These are phyloP conservation scores for Chironomus striatipennis DNA, from an alignment of 1,140 invertebrate species.

Conservation along the genomic window DNA sequence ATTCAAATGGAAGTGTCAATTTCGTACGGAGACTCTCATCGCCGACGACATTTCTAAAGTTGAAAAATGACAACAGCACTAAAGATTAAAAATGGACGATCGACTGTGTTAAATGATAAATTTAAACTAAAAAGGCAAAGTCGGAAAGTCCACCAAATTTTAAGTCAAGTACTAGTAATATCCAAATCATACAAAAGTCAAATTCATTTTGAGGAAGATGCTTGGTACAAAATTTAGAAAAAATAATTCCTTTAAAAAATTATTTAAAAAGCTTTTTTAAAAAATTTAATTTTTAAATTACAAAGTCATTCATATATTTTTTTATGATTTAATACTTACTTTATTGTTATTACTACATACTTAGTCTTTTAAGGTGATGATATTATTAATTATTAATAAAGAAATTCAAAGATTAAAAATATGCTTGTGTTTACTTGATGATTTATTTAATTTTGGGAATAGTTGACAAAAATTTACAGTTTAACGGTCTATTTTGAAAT, in stretches of 20 bases:
- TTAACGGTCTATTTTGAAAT: too few relatives aligned
- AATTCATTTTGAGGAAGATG: not conserved
- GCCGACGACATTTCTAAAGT: not conserved
- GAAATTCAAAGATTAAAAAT: too few relatives aligned
- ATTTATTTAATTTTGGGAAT: too few relatives aligned
- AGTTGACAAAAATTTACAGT: too few relatives aligned
- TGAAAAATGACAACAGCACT: not conserved
- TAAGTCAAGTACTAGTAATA: not conserved
- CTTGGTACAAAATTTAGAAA: not conserved
- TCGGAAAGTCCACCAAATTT: not conserved
- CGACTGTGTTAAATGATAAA: not conserved
- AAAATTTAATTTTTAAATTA: too few relatives aligned
- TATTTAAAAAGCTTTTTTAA: conserved; percentile 20
- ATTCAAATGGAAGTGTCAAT: not conserved
- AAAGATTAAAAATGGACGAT: not conserved
- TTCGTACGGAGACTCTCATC: not conserved
- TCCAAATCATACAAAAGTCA: not conserved
- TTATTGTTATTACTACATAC: too few relatives aligned
- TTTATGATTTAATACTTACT: too few relatives aligned
- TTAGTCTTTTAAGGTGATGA: too few relatives aligned
- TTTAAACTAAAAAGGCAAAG: not conserved
- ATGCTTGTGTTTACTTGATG: too few relatives aligned
- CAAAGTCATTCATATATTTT: too few relatives aligned
- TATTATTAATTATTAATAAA: too few relatives aligned
- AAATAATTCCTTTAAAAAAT: conserved; percentile 23